Evolutionary conservation across 2,888 invertebrate species (phyloP), one percentile per base, ranked within the genome.

Genomic region (Mesorhabditis spiculigera): DNA sequence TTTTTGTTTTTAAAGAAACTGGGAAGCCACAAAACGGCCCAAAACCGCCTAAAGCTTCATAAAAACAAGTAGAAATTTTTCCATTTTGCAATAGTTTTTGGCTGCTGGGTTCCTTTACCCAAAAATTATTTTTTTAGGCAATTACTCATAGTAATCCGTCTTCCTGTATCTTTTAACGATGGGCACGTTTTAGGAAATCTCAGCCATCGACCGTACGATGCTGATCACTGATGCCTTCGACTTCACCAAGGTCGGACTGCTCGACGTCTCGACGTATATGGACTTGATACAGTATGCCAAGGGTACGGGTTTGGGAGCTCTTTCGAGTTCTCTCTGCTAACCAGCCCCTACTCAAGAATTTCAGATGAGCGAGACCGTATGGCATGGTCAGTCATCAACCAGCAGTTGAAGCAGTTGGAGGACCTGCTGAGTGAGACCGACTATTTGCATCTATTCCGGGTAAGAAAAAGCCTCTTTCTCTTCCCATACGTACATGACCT

Each of bases 171-270:
- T 28, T 28, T 28, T 28, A 28, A 28, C 28, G 28, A 28, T 28
- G 28, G 28, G 28, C 28, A 28, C 28, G 3, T 28, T 28, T 66
- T 58, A 79, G 79, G 68, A 41, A 13, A 73, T 82, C 4, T 70
- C 77, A 2, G 69, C 78, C 4, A 70, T 80, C 5, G 82, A 82
- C 67, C 68, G 82, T 43, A 75, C 78, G 0, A 76, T 78, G 73
- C 64, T 82, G 16, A 67, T 82, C 3, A 76, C 77, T 58, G 82
- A 82, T 65, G 77, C 82, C 5, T 82, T 76, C 70, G 80, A 78
- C 63, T 75, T 81, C 66, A 44, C 81, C 5, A 75, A 78, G 70
- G 70, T 76, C 10, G 78, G 79, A 5, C 72, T 73, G 45, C 69
- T 82, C 42, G 64, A 70, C 5, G 75, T 81, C 63, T 74, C 72